Base-by-base conservation (phyloP, 2,113 vertebrate species). In the Alaudala cheleensis region DNA sequence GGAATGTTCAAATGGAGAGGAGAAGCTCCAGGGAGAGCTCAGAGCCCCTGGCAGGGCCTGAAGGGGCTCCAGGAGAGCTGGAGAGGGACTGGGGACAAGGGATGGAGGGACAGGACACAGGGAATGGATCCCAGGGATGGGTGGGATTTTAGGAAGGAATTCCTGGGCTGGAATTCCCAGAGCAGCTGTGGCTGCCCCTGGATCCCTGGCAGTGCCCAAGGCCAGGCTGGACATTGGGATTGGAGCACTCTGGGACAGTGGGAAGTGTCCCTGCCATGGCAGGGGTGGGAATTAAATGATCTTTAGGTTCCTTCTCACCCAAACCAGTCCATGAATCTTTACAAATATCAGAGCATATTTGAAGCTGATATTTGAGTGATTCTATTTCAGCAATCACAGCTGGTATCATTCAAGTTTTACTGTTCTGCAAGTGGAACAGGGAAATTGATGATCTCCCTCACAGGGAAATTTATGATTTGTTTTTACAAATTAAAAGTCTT, bases 201-300 rank as follows among this genome's bases (percentile, higher is more conserved):
- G 10, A 53, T 45, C 45, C 73, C 66, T 85, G 73, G 44, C 1
- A 57, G 5, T 31, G 44, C 1, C 81, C 88, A 9, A 34, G 50
- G 49, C 5, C 37, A 57, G 72, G 50, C 0, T 71, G 53, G 39
- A 25, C 19, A 6, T 0, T 29, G 17, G 3, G 4, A 2, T 34
- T 2, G 26, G 58, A 72, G 3, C 58, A 7, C 0, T n/a, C 45
- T 66, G 88, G 45, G 39, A 0, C 12, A 26, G 39, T 34, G 50
- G 80, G 1, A 79, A 8, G 6, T 57, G 50, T 51, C 33, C 57
- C 81, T 77, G 54, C 34, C 37, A 4, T 8, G 18, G 25, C 5
- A 5, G 20, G 47, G 21, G 2, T 49, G 37, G 4, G 8, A 8
- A 44, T 64, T 24, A 44, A 79, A 65, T 44, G 7, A 6, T 65